These are phyloP conservation scores for Proteles cristata DNA, from an alignment of 2,113 vertebrate species.

Conservation along the genomic window DNA sequence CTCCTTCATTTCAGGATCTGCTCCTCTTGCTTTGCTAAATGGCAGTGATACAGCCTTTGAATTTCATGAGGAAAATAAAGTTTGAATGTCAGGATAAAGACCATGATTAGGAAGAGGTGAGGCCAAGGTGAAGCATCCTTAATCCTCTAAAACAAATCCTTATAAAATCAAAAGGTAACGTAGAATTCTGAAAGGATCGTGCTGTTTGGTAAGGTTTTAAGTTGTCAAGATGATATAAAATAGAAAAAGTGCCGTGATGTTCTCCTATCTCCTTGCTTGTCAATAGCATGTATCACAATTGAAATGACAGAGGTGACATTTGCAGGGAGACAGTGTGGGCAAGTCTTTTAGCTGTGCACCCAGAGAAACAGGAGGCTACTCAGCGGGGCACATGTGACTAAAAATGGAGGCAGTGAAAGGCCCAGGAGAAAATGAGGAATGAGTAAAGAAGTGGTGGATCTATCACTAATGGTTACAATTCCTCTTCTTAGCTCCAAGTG, in stretches of 20 bases:
- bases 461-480: not conserved
- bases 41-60: not conserved
- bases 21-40: slow-evolving; percentile 6
- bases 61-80: slow-evolving; percentile 30
- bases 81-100: slow-evolving; percentile 39
- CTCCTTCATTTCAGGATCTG: not conserved
- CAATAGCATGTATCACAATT: not conserved
- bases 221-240: slow-evolving; percentile 40
- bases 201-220: slow-evolving; percentile 32
- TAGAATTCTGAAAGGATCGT: slow-evolving; percentile 1
- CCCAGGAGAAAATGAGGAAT: not conserved
- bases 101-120: slow-evolving; percentile 5
- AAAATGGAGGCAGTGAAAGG: not conserved
- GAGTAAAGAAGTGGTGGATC: not conserved
- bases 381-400: no score
- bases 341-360: not conserved
- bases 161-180: slow-evolving; percentile 12
- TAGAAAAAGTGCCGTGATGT: not conserved
- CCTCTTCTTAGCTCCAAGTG: not conserved
- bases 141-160: slow-evolving; percentile 44
- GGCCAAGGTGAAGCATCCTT: not conserved
- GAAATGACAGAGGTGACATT: slow-evolving; percentile 11
- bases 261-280: not conserved
- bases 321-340: not conserved
- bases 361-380: not conserved